Conservation (phyloP, 1,140 invertebrate genomes). For the Chironomus striatipennis region DNA sequence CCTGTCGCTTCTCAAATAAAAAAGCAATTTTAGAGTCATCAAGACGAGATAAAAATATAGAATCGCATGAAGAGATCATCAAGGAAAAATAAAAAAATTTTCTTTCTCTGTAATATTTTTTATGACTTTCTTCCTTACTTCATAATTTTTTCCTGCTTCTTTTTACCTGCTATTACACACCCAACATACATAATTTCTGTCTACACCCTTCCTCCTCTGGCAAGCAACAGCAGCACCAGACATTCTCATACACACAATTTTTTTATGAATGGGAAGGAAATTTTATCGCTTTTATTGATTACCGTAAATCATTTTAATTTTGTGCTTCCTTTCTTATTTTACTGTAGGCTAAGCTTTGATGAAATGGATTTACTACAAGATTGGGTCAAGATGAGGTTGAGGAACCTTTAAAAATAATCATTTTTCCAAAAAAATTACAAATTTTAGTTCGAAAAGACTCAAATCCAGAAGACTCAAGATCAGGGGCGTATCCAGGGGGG, state of each 20-base stretch:
- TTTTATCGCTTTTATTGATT: slow-evolving; percentile 2
- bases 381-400: too few species aligned
- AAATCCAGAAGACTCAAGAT: too few species aligned
- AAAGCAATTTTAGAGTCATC: background rate
- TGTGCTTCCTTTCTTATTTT: background rate
- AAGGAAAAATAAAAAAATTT: background rate
- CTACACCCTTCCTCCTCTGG: too few species aligned
- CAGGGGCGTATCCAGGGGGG: too few species aligned
- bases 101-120: background rate
- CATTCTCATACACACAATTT: background rate
- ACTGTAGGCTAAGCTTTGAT: too few species aligned
- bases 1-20: slow-evolving; percentile 1
- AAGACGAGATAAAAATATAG: background rate
- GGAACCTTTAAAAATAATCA: too few species aligned
- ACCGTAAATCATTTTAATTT: slow-evolving; percentile 9
- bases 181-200: background rate
- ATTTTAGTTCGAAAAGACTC: too few species aligned
- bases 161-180: background rate
- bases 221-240: too few species aligned
- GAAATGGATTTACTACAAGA: too few species aligned
- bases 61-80: background rate
- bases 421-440: too few species aligned
- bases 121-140: background rate
- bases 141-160: slow-evolving; percentile 1
- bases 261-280: too few species aligned